Evolutionary conservation across 2,113 vertebrate species (phyloP), one percentile per base, ranked within the genome.

Genomic region (Jaculus jaculus): DNA sequence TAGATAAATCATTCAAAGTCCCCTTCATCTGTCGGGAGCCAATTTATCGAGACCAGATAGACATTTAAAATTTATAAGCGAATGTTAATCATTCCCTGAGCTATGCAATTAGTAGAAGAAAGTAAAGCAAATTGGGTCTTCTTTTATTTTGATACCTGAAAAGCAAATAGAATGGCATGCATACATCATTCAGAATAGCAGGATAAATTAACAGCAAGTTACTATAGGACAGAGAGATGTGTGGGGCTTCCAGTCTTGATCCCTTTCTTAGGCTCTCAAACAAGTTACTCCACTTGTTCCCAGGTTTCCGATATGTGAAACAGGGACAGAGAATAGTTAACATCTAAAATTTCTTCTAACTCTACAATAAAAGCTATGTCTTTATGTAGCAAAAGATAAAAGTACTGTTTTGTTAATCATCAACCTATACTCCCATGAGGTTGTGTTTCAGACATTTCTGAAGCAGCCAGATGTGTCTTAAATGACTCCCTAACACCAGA

Each of bases 121-220:
- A 93, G 16, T 23, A 92, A 92, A 82, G 65, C 26, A 66, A 91
- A 95, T 11, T 72, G 23, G 28, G 4, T 21, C 10, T 93, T 75
- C 61, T 83, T 93, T 82, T 51, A 91, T 89, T 92, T 73, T 91
- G 69, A 87, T 81, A 12, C 32, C 60, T 75, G 51, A 69, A 91
- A 93, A 81, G 80, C 79, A 95, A 83, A 74, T 10, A 88, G 42
- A 89, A 61, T 37, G 13, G 23, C 17, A 7, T 79, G 12, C 2
- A 60, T n/a, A 65, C 84, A 84, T 89, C 68, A 37, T 58, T 66
- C 54, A 65, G 63, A 94, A 15, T 39, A 60, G 34, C 51, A 84
- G 24, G 74, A 39, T 78, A 78, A 71, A 89, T 88, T 68, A 71
- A 34, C 9, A 84, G n/a, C 34, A 79, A 68, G 69, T 84, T 42